A percentile compares a stretch with the other conserved stretches of the same genome.
These are phyloP conservation scores for Lethocerus indicus DNA, from an alignment of 1,140 invertebrate species.

Conservation along the genomic window DNA sequence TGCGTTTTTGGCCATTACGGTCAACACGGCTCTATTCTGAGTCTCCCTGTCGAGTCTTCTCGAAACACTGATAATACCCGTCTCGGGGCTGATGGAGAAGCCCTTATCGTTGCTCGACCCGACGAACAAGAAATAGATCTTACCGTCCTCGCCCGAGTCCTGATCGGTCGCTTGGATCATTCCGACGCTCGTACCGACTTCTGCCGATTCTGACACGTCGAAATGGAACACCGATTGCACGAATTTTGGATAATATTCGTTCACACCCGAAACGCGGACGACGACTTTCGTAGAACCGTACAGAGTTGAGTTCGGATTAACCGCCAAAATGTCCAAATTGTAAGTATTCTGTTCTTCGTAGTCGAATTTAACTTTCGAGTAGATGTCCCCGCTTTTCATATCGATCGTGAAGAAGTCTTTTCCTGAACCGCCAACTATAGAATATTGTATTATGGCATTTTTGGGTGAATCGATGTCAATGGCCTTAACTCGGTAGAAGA, in stretches of 20 bases:
- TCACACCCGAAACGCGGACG: conserved; percentile 72
- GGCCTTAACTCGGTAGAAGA: conserved; percentile 60
- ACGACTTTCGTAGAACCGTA: conserved; percentile 50
- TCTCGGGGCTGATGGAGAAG: conserved; percentile 70
- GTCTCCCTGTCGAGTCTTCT: conserved; percentile 75
- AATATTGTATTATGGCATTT: conserved; percentile 77
- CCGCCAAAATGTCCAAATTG: conserved; percentile 61
- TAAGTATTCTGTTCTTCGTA: conserved; percentile 72
- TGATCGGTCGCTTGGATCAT: conserved; percentile 77
- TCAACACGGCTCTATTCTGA: conserved; percentile 73
- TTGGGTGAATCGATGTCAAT: conserved; percentile 80
- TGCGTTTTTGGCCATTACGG: conserved; percentile 85
- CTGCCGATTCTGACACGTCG: conserved; percentile 82
- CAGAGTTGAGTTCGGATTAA: conserved; percentile 73
- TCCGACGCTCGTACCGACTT: conserved; percentile 71
- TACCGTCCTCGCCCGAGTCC: conserved; percentile 80
- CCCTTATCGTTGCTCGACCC: conserved; percentile 85
- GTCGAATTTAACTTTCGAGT: conserved; percentile 63
- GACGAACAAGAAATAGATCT: conserved; percentile 81
- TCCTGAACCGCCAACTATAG: conserved; percentile 58
- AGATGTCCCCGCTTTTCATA: conserved; percentile 54
- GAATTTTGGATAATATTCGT: conserved; percentile 87
- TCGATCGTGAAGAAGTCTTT: conserved; percentile 63
- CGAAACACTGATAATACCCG: conserved; percentile 68
- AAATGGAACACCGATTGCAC: conserved; percentile 82